These are phyloP conservation scores for Cinclus mexicanus DNA, from an alignment of 2,113 vertebrate genomes.

Conservation along the genomic window DNA sequence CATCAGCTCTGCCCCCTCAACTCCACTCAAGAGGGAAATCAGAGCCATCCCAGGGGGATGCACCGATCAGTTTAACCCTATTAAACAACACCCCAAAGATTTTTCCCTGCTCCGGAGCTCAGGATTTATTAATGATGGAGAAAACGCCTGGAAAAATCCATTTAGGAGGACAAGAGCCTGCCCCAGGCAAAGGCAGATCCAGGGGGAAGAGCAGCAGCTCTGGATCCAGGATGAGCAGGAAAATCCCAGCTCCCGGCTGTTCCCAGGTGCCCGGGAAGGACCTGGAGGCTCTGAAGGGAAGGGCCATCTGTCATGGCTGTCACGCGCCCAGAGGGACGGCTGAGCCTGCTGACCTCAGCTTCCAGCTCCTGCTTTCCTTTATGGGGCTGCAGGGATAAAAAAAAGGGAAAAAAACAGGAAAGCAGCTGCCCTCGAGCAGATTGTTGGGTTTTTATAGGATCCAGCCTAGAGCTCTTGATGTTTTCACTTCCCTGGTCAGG, in stretches of 20 bases:
- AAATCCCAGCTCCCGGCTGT: not conserved
- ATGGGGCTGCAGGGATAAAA: not conserved
- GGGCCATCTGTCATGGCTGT: not conserved
- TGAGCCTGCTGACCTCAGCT: not conserved
- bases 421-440: not conserved
- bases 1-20: not conserved
- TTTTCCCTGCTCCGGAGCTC: not conserved
- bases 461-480: not conserved
- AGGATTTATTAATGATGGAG: not conserved
- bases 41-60: not conserved
- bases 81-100: not conserved
- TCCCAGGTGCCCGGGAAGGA: not conserved
- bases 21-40: not conserved
- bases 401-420: fast-evolving
- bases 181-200: not conserved
- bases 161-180: not conserved
- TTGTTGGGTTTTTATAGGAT: not conserved
- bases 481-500: not conserved
- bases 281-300: not conserved
- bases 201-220: not conserved
- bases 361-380: not conserved
- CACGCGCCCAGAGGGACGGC: not conserved
- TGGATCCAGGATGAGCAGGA: not conserved
- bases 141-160: not conserved
- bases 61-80: not conserved